Evolutionary conservation across 2,797 vertebrate genomes (phyloP), one percentile per base, ranked within the genome.

Genomic region (Distichodus sexfasciatus): DNA sequence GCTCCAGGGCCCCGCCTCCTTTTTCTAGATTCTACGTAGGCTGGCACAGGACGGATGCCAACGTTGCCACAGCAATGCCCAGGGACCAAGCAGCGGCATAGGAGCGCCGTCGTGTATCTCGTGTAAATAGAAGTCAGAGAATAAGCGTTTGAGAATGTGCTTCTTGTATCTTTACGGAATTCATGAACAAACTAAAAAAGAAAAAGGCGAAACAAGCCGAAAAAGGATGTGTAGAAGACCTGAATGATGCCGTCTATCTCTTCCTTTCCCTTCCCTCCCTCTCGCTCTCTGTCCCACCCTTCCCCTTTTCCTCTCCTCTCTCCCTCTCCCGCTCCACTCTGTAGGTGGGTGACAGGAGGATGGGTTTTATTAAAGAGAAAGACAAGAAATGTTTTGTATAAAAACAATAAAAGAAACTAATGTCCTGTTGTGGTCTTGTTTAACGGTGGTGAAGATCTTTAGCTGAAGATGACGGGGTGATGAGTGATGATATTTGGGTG

Each of bases 211-310:
- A 46, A 66, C 65, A 72, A 72, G 44, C 46, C 46, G 10, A 33
- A 55, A 69, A 71, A 63, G 57, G 65, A 75, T 62, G 68, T 74
- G 74, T 79, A 73, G 73, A 64, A 48, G 60, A 79, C 51, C 58
- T 76, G 77, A 51, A 71, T 69, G 59, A 68, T 61, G 15, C 55
- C 48, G 54, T 50, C 61, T 65, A 85, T 88, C 35, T 84, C 82
- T 1, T 88, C 86, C 77, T 85, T 86, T 76, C 88, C 62, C 78
- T 83, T 66, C 85, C 75, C 82, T 33, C 33, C 23, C 54, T 44
- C 51, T 36, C 59, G 64, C 31, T 58, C 36, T 50, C 43, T 62
- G 6, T 17, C 48, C 62, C 24, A 47, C 26, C 85, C 17, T 81
- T 77, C 62, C 86, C 78, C 10, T 84, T 85, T 38, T 81, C 86